Base-by-base conservation (phyloP, 2,797 vertebrate species). In the Epinephelus malabaricus region DNA sequence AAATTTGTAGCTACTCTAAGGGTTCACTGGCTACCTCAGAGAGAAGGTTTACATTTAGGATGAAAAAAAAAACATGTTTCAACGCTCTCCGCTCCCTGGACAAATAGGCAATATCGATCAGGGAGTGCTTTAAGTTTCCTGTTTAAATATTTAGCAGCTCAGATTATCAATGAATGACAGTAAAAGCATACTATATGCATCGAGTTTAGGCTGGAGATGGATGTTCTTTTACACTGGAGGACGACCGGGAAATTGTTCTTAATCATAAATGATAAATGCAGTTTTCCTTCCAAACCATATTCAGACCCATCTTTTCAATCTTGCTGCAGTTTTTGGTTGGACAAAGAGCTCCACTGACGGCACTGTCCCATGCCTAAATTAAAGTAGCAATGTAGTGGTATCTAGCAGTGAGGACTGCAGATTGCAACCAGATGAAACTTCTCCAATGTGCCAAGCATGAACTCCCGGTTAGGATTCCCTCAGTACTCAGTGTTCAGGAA, bases 121-220 rank as follows among this genome's bases (percentile, higher is more conserved):
- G 19, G 47, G 15, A 69, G 69, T 61, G 79, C 72, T 69, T 79
- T 43, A 21, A 25, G 50, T n/a, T 62, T 79, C 67, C 86, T 58
- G 69, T 78, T 86, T 63, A 86, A 89, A 84, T 65, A 89, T 88
- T 87, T 13, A 89, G 15, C 68, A 45, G 38, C 50, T 79, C 13
- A n/a, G 50, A 61, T 74, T 55, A 62, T 82, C 30, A 78, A 45
- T 86, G 60, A 78, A 49, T 83, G 51, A 85, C 46, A 55, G 38
- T 61, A 65, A 76, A 71, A 73, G 65, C 58, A 67, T 17, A 21
- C 46, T 14, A 6, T 3, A 34, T 3, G 19, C 17, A 45, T 2
- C 40, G 2, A 53, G 38, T 23, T 30, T 15, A 65, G 75, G 13
- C 50, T 38, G 21, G 5, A 59, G 60, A 21, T 53, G 12, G 6